Conservation (phyloP, 1,140 invertebrate genomes). For the Apolygus lucorum region DNA sequence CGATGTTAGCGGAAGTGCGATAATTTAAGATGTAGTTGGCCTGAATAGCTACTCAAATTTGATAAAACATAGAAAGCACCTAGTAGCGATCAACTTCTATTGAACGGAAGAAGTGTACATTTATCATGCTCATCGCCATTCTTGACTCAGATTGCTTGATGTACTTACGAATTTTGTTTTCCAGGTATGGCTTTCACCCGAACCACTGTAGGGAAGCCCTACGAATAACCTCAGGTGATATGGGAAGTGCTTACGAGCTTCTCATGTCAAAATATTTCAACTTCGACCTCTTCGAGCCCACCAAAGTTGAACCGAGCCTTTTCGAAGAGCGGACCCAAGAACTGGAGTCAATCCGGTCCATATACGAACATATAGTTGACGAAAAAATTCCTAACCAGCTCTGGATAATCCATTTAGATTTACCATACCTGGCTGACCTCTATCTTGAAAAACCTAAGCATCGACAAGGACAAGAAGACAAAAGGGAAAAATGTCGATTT, state of each 20-base stretch:
- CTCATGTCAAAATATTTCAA: constrained; percentile 60
- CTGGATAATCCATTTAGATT: constrained; percentile 55
- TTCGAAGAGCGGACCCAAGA: constrained; percentile 56
- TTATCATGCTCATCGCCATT: too few species aligned
- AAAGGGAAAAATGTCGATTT: constrained; percentile 54
- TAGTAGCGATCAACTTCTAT: too few species aligned
- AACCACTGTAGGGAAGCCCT: constrained; percentile 64
- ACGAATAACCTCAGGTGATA: constrained; percentile 49
- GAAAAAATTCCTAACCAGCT: constrained; percentile 54
- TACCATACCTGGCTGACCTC: constrained; percentile 55
- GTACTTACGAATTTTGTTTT: constrained; percentile 37
- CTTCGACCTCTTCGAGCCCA: constrained; percentile 36
- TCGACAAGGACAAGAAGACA: constrained; percentile 36
- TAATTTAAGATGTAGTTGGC: too few species aligned
- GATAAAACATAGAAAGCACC: too few species aligned
- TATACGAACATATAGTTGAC: constrained; percentile 57
- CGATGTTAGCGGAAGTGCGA: too few species aligned
- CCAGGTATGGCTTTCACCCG: constrained; percentile 58
- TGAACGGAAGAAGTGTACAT: too few species aligned
- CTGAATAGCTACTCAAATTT: too few species aligned
- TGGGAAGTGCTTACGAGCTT: constrained; percentile 56
- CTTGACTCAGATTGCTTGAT: too few species aligned
- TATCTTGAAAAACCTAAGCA: constrained; percentile 33
- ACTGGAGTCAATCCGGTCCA: constrained; percentile 60
- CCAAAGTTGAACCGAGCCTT: constrained; percentile 44